phyloP scores from a whole-genome alignment of 2,888 invertebrate species.

The Esperia sulphurella region DNA sequence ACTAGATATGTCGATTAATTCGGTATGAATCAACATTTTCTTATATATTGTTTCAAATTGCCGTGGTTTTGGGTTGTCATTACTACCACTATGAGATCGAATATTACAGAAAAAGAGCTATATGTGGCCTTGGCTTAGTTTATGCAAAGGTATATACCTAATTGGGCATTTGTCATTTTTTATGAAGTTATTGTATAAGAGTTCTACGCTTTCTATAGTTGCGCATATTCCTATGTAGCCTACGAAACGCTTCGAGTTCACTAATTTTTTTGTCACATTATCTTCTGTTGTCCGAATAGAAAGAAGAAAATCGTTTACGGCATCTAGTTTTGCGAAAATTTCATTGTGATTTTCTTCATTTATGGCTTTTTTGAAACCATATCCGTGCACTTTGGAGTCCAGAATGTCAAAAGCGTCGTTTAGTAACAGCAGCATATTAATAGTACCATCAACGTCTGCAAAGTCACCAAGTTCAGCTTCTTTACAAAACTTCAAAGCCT shows the following conservation, averaged over 20 bases:
- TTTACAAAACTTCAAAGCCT: slow-evolving; percentile 1
- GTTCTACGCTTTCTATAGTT: slow-evolving; percentile 3
- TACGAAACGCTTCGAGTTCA: slow-evolving; percentile 4
- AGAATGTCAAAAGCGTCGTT: slow-evolving; percentile 11
- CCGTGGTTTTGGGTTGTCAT: slow-evolving; percentile 4
- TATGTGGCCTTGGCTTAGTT: slow-evolving; percentile 9
- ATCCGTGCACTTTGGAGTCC: slow-evolving; percentile 6
- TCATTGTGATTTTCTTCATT: background rate
- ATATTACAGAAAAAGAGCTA: slow-evolving; percentile 9
- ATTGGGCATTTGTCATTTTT: background rate
- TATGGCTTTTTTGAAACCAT: slow-evolving; percentile 5
- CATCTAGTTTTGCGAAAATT: background rate
- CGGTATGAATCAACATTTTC: slow-evolving; percentile 4
- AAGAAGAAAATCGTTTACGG: background rate
- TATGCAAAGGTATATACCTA: slow-evolving; percentile 3
- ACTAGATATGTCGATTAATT: background rate
- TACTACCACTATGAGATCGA: slow-evolving; percentile 8
- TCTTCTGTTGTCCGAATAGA: background rate
- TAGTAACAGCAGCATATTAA: background rate
- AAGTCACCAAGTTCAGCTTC: background rate
- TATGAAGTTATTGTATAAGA: background rate
- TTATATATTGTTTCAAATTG: slow-evolving; percentile 5
- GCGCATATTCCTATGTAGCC: slow-evolving; percentile 8
- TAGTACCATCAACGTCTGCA: background rate
- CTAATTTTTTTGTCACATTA: background rate